Percentiles rank a stretch among this genome's conserved stretches.
Evolutionary conservation across 1,140 invertebrate genomes (phyloP).

Genomic region (Zaprionus tsacasi): DNA sequence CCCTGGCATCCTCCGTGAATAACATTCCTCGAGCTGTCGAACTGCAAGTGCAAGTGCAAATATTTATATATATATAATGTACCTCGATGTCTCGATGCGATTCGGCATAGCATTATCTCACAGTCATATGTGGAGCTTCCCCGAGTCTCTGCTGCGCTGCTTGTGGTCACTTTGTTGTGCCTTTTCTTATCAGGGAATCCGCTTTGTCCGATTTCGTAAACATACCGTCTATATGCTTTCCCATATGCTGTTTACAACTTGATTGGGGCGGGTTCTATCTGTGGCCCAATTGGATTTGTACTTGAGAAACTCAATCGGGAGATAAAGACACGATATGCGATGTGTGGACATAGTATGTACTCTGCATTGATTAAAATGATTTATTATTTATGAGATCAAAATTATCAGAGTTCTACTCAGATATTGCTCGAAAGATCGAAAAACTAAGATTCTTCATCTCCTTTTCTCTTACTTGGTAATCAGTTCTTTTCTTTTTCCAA

Average conservation of each 20-base stretch:
- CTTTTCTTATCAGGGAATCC: conserved; percentile 41
- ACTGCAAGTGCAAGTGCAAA: conserved; percentile 13
- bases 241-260: conserved; percentile 16
- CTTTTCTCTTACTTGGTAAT: no score
- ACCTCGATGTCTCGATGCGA: conserved; percentile 9
- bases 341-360: not conserved
- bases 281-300: conserved; percentile 4
- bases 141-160: not conserved
- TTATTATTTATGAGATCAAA: not conserved
- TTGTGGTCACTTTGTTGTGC: conserved; percentile 19
- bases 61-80: not conserved
- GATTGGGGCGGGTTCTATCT: conserved; percentile 2
- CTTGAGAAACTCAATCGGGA: not conserved
- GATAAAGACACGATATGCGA: conserved; percentile 1
- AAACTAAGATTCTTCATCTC: no score
- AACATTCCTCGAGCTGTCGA: not conserved
- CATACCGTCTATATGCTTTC: not conserved
- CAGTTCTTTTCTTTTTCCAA: not conserved
- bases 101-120: conserved; percentile 31
- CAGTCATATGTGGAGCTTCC: not conserved
- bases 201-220: conserved; percentile 22
- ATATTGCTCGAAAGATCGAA: no score
- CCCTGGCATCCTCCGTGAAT: not conserved
- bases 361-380: not conserved
- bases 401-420: not conserved